Conservation (phyloP, 1,140 invertebrate species). For the Aphidius ervi region DNA sequence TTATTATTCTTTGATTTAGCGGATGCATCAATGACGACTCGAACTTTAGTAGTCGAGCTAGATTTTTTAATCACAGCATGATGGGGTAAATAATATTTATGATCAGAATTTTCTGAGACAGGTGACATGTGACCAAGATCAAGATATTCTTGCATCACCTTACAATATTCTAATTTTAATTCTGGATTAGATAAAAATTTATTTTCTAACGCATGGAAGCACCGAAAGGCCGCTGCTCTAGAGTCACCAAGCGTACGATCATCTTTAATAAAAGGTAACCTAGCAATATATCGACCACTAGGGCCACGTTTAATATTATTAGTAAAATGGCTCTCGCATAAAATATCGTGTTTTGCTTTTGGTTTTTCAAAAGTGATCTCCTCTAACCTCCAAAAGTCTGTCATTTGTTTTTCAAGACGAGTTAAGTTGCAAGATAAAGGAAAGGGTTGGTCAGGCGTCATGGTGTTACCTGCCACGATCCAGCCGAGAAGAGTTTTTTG, state of each 20-base stretch:
- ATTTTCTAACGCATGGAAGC: too few relatives aligned
- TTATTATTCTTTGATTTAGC: slow-evolving; percentile 24
- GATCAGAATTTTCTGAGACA: background rate
- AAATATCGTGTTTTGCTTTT: slow-evolving; percentile 11
- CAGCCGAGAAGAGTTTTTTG: slow-evolving; percentile 27
- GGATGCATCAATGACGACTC: slow-evolving; percentile 23
- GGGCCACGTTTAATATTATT: slow-evolving; percentile 12
- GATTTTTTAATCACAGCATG: slow-evolving; percentile 28
- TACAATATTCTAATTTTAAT: slow-evolving; percentile 27
- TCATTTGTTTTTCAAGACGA: background rate
- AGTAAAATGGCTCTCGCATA: slow-evolving; percentile 29
- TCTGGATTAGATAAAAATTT: too few relatives aligned
- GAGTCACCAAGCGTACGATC: slow-evolving; percentile 11
- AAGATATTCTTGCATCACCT: slow-evolving; percentile 25
- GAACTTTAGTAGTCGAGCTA: slow-evolving; percentile 28
- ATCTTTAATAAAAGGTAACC: slow-evolving; percentile 28
- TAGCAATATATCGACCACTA: slow-evolving; percentile 27
- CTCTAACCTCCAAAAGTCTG: too few relatives aligned
- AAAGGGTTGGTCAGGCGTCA: slow-evolving; percentile 1
- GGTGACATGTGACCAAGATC: slow-evolving; percentile 19
- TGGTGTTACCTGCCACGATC: slow-evolving; percentile 20
- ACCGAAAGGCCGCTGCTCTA: too few relatives aligned
- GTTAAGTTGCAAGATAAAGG: background rate
- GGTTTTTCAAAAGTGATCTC: background rate
- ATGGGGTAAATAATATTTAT: slow-evolving; percentile 35